Percentiles rank a stretch among this genome's conserved stretches.
These are phyloP conservation scores for Oncorhynchus clarkii DNA, from an alignment of 2,113 vertebrate species.

Conservation along the genomic window DNA sequence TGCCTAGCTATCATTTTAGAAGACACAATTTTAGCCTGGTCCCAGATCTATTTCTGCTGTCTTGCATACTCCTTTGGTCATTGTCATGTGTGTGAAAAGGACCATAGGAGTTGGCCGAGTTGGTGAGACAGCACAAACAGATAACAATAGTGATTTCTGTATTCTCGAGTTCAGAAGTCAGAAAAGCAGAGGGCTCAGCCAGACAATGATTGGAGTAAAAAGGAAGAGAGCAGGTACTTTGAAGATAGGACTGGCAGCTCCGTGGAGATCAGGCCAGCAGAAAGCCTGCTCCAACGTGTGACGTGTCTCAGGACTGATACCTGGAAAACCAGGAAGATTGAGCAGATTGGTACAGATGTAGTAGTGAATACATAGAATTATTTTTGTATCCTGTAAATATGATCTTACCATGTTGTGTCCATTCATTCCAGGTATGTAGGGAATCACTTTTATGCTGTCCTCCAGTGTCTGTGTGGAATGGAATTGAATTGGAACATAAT, in stretches of 20 bases:
- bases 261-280: slow-evolving; percentile 53
- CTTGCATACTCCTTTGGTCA: too few species aligned
- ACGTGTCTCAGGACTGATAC: slow-evolving; percentile 60
- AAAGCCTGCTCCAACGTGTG: slow-evolving; percentile 60
- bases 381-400: neutral
- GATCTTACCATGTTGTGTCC: slow-evolving; percentile 62
- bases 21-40: too few species aligned
- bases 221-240: slow-evolving; percentile 13
- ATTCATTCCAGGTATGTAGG: slow-evolving; percentile 59
- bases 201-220: slow-evolving; percentile 32
- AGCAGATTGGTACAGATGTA: neutral
- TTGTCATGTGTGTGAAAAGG: too few species aligned
- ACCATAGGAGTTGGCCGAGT: neutral
- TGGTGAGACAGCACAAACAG: neutral
- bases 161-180: slow-evolving; percentile 3
- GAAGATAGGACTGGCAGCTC: slow-evolving; percentile 24
- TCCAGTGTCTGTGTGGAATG: slow-evolving; percentile 37
- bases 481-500: too few species aligned
- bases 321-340: slow-evolving; percentile 41
- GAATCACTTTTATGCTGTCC: slow-evolving; percentile 36
- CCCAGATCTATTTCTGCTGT: too few species aligned
- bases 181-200: slow-evolving; percentile 12
- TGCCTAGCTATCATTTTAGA: too few species aligned
- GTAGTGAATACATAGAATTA: neutral
- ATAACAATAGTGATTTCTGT: neutral